Base-by-base conservation (phyloP, 2,888 invertebrate genomes). In the Cantharis rustica region DNA sequence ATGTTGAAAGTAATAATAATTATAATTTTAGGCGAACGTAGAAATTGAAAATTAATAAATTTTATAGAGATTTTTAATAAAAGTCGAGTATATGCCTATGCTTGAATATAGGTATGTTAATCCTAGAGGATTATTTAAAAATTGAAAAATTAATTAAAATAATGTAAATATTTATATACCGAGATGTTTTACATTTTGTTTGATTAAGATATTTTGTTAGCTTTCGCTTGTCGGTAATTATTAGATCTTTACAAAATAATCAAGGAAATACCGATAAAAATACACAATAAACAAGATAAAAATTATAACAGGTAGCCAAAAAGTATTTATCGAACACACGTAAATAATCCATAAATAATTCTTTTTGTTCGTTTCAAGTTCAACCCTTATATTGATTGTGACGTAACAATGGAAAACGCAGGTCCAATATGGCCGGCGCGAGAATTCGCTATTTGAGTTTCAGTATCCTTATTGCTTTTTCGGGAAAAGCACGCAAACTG, bases 331-430 rank as follows among this genome's bases (percentile, higher is more conserved):
- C 69, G 68, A 72, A 71, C 64, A 68, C 71, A 73, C 73, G 72
- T 66, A 72, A 72, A 76, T 72, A 72, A 68, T 76, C 69, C 71
- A 76, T 76, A 76, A 73, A 69, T 70, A 73, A 69, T 74, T 75
- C 66, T 75, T 69, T 78, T 74, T 74, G 68, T 68, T 73, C 69
- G 68, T 68, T 73, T 76, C 78, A 78, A 78, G 78, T 78, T 78
- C 78, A 78, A 76, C 78, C 78, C 83, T 81, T 84, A 82, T 87
- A 87, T 87, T 87, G 87, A 87, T 87, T 87, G 85, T 86, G 86
- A 86, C 86, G 86, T 86, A 86, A 86, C 83, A 80, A 79, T 78
- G 79, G 74, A 84, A 82, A 82, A 85, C 87, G 86, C 87, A 86
- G 81, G 86, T 83, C 84, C 86, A 87, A 86, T 78, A 87, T 87